Evolutionary conservation across 2,113 vertebrate species (phyloP).

Genomic region (Chloroceryle aenea): DNA sequence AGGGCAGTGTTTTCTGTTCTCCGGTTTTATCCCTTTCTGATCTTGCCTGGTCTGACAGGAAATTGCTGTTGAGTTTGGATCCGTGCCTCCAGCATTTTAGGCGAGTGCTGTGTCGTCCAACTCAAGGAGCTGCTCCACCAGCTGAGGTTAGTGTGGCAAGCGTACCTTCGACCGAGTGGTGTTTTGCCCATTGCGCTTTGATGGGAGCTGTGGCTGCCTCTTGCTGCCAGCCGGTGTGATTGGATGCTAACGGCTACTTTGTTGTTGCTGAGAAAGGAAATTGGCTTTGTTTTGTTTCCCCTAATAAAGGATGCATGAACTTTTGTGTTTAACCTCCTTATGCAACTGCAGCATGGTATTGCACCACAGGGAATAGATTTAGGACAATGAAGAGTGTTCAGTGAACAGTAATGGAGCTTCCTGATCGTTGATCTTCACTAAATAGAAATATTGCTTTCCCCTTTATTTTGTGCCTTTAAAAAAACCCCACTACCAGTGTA

Average conservation of each 20-base stretch:
- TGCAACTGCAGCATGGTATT: constrained; percentile 57
- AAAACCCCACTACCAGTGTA: neutral
- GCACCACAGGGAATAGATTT: constrained; percentile 62
- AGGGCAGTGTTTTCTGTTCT: neutral
- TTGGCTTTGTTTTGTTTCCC: constrained; percentile 6
- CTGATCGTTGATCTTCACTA: constrained; percentile 49
- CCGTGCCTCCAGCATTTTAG: neutral
- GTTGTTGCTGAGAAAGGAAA: neutral
- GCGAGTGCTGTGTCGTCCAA: neutral
- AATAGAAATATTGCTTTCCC: constrained; percentile 65
- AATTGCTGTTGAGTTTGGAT: constrained; percentile 18
- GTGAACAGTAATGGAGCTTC: constrained; percentile 39
- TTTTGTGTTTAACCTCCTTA: constrained; percentile 65
- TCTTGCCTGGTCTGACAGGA: neutral
- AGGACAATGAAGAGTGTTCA: constrained; percentile 47
- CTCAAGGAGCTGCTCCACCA: neutral
- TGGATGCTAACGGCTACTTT: neutral
- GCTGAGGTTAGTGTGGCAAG: neutral
- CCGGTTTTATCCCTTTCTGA: neutral
- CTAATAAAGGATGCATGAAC: constrained; percentile 60
- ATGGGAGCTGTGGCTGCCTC: neutral
- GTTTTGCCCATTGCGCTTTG: neutral
- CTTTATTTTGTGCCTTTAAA: constrained; percentile 68
- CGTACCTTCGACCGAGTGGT: accelerated
- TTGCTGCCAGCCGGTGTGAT: neutral